Evolutionary conservation across 1,140 invertebrate species (phyloP).

Genomic region (Harpegnathos saltator): DNA sequence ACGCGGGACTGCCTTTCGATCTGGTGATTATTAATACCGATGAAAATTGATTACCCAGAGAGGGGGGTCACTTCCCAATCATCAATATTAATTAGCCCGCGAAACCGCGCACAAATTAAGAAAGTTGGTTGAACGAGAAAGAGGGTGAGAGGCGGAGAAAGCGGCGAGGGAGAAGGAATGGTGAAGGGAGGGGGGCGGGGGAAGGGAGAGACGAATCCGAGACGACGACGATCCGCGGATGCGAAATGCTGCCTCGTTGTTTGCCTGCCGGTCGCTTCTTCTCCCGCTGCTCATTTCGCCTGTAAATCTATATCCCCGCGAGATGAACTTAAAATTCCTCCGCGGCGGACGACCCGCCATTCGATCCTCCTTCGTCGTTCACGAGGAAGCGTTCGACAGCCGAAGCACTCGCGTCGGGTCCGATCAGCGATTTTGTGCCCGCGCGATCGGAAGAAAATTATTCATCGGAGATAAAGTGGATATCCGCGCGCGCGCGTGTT

Average conservation of each 20-base stretch:
- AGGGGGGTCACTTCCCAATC: constrained; percentile 73
- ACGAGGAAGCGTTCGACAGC: background rate
- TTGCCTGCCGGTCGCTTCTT: background rate
- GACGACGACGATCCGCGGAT: background rate
- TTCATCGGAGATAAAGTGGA: constrained; percentile 28
- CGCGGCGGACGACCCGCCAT: background rate
- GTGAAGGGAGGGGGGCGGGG: background rate
- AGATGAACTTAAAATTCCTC: constrained; percentile 38
- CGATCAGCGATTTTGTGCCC: constrained; percentile 25
- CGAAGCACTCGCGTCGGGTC: constrained; percentile 1
- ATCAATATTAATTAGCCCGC: constrained; percentile 80
- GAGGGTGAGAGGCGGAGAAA: constrained; percentile 25
- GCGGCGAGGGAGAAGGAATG: background rate
- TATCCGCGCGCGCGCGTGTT: constrained; percentile 2
- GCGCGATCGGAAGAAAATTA: constrained; percentile 7
- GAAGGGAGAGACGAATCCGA: background rate
- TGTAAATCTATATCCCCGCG: background rate
- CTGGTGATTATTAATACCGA: constrained; percentile 78
- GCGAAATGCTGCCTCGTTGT: background rate
- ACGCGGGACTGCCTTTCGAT: constrained; percentile 65
- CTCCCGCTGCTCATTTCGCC: constrained; percentile 5
- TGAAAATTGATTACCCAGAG: constrained; percentile 77
- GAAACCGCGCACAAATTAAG: constrained; percentile 74
- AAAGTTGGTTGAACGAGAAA: constrained; percentile 71
- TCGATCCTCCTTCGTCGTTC: background rate